Conservation (phyloP, 2,888 invertebrate species). For the Drosophila differens region DNA sequence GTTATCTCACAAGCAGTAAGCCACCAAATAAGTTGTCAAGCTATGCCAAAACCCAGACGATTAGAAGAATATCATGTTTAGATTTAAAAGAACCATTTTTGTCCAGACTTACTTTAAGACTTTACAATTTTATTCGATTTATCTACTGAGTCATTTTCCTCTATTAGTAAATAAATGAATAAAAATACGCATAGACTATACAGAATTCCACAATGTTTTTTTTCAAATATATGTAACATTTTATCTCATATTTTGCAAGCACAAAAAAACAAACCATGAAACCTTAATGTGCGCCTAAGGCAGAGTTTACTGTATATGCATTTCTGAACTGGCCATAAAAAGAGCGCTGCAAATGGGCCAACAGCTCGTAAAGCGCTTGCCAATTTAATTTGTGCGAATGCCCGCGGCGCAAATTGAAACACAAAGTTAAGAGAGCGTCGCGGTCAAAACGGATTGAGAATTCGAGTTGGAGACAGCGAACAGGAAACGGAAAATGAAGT, state of each 20-base stretch:
- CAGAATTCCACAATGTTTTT: neutral
- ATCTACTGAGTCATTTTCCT: neutral
- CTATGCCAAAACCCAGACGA: neutral
- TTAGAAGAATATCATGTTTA: neutral
- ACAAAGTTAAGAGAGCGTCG: constrained; percentile 21
- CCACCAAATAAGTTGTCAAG: neutral
- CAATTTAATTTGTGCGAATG: constrained; percentile 56
- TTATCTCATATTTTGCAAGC: neutral
- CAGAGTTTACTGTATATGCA: neutral
- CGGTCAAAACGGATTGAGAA: constrained; percentile 32
- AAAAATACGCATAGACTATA: neutral
- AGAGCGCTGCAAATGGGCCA: constrained; percentile 31
- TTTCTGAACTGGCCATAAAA: constrained; percentile 9
- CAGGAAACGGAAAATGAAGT: neutral
- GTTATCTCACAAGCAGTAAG: neutral
- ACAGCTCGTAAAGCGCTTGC: constrained; percentile 60
- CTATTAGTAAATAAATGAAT: neutral
- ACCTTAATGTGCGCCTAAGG: neutral
- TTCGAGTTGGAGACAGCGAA: constrained; percentile 8
- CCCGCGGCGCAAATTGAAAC: constrained; percentile 50
- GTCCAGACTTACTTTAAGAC: neutral
- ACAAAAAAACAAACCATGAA: neutral
- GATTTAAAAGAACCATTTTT: neutral
- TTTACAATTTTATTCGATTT: neutral
- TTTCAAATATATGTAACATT: neutral